A percentile compares a stretch with the other conserved stretches of the same genome.
phyloP scores from a whole-genome alignment of 2,113 vertebrate species.

The Eulemur rufifrons region DNA sequence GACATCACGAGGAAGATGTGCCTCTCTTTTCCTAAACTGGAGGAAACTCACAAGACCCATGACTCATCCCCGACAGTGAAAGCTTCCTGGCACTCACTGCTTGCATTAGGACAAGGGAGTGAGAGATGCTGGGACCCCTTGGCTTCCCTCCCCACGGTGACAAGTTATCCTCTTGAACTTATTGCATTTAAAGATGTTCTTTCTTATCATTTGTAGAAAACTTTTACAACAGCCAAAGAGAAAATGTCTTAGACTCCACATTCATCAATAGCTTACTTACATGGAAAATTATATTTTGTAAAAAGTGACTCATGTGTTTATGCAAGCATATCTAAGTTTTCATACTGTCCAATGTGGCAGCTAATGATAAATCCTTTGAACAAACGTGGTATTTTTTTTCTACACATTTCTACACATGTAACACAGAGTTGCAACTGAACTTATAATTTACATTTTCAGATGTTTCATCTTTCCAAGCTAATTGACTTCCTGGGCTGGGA shows the following conservation, averaged over 20 bases:
- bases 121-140: neutral
- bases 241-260: slow-evolving; percentile 60
- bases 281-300: slow-evolving; percentile 46
- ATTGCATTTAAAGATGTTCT: slow-evolving; percentile 48
- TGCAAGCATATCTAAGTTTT: slow-evolving; percentile 53
- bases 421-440: slow-evolving; percentile 50
- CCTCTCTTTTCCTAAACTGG: neutral
- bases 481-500: slow-evolving; percentile 64
- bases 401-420: slow-evolving; percentile 50
- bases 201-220: slow-evolving; percentile 60
- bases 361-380: slow-evolving; percentile 55
- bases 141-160: neutral
- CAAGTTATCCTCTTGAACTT: slow-evolving; percentile 37
- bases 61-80: slow-evolving; percentile 29
- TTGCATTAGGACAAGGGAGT: neutral
- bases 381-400: neutral
- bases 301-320: slow-evolving; percentile 70
- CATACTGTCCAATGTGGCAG: neutral
- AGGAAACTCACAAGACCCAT: slow-evolving; percentile 24
- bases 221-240: slow-evolving; percentile 45
- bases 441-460: slow-evolving; percentile 61
- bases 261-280: slow-evolving; percentile 66
- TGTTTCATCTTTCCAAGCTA: slow-evolving; percentile 57
- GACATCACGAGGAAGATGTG: neutral
- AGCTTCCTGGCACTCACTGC: neutral